Evolutionary conservation across 2,113 vertebrate species (phyloP).

Genomic region (Struthio camelus): DNA sequence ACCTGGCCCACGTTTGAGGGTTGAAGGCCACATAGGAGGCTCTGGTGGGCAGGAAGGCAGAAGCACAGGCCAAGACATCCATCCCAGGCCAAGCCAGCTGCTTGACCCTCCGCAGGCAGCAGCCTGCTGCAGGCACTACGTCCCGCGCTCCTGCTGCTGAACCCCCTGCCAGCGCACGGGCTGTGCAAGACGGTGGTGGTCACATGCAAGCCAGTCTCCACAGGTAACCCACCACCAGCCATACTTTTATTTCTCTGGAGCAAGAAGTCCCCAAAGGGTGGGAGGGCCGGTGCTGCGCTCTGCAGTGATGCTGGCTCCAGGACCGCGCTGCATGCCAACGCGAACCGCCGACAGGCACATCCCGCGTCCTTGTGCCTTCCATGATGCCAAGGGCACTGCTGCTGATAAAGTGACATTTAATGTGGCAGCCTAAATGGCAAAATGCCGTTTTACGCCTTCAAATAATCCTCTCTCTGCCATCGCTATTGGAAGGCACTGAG

Average conservation of each 20-base stretch:
- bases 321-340: fast-evolving
- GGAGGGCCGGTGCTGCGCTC: neutral
- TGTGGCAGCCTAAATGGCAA: neutral
- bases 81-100: neutral
- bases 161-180: neutral
- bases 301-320: neutral
- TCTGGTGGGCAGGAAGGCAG: neutral
- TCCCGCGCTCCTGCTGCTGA: neutral
- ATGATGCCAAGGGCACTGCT: fast-evolving
- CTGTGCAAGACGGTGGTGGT: fast-evolving
- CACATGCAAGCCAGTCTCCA: neutral
- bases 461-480: neutral
- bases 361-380: neutral
- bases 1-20: neutral
- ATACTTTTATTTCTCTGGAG: neutral
- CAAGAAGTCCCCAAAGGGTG: neutral
- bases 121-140: neutral
- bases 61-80: neutral
- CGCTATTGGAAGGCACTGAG: neutral
- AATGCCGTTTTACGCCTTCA: fast-evolving
- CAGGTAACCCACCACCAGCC: neutral
- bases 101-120: neutral
- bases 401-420: fast-evolving
- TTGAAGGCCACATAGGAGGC: fast-evolving
- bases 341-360: fast-evolving